These are phyloP conservation scores for Ceraclea dissimilis DNA, from an alignment of 2,888 invertebrate genomes.

Conservation along the genomic window DNA sequence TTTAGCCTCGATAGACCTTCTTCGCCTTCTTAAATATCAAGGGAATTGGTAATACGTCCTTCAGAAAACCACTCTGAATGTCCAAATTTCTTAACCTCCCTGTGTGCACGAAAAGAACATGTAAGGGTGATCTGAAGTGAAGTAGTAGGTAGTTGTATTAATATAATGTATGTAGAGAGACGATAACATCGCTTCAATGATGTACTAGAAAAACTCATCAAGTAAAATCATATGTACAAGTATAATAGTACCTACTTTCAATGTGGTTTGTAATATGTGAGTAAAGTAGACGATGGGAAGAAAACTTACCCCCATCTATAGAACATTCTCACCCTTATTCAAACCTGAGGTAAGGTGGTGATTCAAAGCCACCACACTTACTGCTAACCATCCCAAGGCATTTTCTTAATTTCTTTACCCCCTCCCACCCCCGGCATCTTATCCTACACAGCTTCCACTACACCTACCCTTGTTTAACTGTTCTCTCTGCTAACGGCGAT, in stretches of 20 bases:
- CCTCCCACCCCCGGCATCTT: conserved; percentile 13
- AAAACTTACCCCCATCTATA: neutral
- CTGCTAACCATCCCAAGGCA: conserved; percentile 17
- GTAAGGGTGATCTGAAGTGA: too few relatives aligned
- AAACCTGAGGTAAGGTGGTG: neutral
- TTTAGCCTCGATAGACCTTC: too few relatives aligned
- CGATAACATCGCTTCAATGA: too few relatives aligned
- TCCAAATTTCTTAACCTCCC: too few relatives aligned
- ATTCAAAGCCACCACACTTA: neutral
- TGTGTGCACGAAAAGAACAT: too few relatives aligned
- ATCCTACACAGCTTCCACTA: neutral
- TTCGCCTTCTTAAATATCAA: too few relatives aligned
- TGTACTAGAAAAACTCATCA: neutral
- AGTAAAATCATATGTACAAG: neutral
- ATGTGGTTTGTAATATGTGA: neutral
- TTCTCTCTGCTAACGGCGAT: neutral
- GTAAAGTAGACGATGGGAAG: neutral
- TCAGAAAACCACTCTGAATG: too few relatives aligned
- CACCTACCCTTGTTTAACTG: neutral
- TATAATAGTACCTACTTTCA: too few relatives aligned
- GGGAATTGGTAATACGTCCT: too few relatives aligned
- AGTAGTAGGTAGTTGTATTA: too few relatives aligned
- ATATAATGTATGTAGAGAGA: too few relatives aligned
- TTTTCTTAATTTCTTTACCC: conserved; percentile 26
- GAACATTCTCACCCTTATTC: neutral